Base-by-base conservation (phyloP, 2,113 vertebrate genomes). In the Apus apus region DNA sequence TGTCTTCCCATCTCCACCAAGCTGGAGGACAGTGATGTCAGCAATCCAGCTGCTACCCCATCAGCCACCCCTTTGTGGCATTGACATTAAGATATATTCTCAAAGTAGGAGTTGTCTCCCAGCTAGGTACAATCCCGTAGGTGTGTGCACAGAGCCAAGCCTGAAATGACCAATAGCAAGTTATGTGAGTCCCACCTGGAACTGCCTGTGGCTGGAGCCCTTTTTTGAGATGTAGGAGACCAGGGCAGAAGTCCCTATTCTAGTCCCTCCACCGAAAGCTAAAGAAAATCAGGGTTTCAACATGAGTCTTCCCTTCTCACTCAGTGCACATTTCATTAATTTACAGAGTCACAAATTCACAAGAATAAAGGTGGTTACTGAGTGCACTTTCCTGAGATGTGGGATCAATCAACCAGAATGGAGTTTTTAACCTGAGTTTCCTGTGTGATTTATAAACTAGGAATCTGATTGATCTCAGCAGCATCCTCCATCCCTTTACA, bases 391-490 rank as follows among this genome's bases (percentile, higher is more conserved):
- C 79, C 76, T 50, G 76, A 87, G 76, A 85, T 70, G 45, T 6
- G 20, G 70, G 83, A 82, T 89, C 93, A 96, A 72, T 93, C 94
- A 94, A 40, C 48, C 57, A 68, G 91, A 96, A 91, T 5, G 1
- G 57, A 90, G 76, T 89, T 85, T 93, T 89, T 86, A 89, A 87
- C 89, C 77, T 72, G 91, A 94, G 81, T 92, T 96, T 96, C 91
- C 93, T 75, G 53, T 85, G 91, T 64, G 94, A 85, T 84, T 94
- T 95, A 72, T 89, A 95, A 95, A 87, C 76, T 45, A 72, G 86
- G 73, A 92, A 87, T 70, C 30, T 91, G 95, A 97, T 85, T 96
- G 94, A 97, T 95, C 93, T 87, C 84, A 90, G 89, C 89, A 87
- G 89, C 66, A 90, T 89, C 90, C 53, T 87, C 90, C 73, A 87